phyloP scores from a whole-genome alignment of 2,797 vertebrate genomes.

The Lates japonicus region DNA sequence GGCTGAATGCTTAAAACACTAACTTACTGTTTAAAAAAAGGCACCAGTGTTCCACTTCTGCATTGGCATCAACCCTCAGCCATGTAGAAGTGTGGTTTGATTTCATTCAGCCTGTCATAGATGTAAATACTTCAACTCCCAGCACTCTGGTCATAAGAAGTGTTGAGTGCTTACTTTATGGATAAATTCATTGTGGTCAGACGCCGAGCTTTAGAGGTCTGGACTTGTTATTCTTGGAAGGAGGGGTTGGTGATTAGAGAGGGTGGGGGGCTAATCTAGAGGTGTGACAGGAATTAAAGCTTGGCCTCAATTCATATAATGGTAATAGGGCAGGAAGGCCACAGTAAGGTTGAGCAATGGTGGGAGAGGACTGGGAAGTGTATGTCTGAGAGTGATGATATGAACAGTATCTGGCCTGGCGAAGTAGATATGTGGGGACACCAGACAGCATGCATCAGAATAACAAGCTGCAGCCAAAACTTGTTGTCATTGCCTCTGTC shows the following conservation, averaged over 20 bases:
- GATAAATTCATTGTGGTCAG: slow-evolving; percentile 30
- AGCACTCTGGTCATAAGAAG: slow-evolving; percentile 4
- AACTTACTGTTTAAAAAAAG: background rate
- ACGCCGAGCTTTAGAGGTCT: slow-evolving; percentile 35
- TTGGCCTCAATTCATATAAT: slow-evolving; percentile 38
- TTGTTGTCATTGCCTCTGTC: background rate
- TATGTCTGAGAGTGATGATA: too few relatives aligned
- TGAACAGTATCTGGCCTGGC: too few relatives aligned
- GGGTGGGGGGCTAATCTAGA: slow-evolving; percentile 62
- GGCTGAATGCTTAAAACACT: background rate
- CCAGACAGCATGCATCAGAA: background rate
- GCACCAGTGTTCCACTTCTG: background rate
- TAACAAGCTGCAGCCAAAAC: slow-evolving; percentile 6
- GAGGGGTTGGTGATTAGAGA: background rate
- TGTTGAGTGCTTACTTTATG: slow-evolving; percentile 6
- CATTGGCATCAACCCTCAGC: background rate
- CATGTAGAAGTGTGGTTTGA: slow-evolving; percentile 3
- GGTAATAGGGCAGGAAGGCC: slow-evolving; percentile 23
- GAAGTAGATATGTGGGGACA: too few relatives aligned
- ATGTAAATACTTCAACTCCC: slow-evolving; percentile 14
- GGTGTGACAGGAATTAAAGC: too few relatives aligned
- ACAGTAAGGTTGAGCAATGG: background rate
- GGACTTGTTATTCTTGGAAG: slow-evolving; percentile 38
- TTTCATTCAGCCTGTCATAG: background rate
- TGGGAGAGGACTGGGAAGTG: background rate